Percentiles rank a stretch among this genome's conserved stretches.
phyloP scores from a whole-genome alignment of 2,797 vertebrate genomes.

The Leptatherina wallacei region DNA sequence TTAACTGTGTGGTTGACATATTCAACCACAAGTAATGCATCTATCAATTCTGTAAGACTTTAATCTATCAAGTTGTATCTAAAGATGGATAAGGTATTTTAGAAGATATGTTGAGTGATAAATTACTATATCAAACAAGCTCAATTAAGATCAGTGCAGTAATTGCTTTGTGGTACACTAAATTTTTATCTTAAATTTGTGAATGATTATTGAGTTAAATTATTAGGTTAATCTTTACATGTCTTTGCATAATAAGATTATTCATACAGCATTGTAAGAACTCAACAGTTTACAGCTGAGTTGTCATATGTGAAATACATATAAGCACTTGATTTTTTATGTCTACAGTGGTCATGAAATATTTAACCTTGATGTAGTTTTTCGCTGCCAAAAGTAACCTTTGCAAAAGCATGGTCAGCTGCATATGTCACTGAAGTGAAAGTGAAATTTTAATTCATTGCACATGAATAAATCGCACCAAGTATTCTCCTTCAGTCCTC shows the following conservation, averaged over 20 bases:
- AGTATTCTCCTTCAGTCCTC: slow-evolving; percentile 25
- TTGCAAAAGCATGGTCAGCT: neutral
- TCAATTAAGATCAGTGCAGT: slow-evolving; percentile 67
- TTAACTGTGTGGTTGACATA: slow-evolving; percentile 68
- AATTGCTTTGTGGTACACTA: slow-evolving; percentile 74
- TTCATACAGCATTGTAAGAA: neutral
- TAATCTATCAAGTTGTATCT: slow-evolving; percentile 45
- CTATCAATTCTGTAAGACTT: slow-evolving; percentile 58
- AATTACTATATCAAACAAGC: slow-evolving; percentile 70
- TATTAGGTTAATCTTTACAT: slow-evolving; percentile 70
- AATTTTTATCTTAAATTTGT: slow-evolving; percentile 41
- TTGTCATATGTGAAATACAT: neutral
- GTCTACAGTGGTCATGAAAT: no score
- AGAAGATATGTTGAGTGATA: slow-evolving; percentile 33
- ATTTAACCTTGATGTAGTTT: neutral
- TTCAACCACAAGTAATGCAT: slow-evolving; percentile 64
- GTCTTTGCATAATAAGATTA: slow-evolving; percentile 35
- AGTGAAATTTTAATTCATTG: slow-evolving; percentile 1
- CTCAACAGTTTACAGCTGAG: neutral
- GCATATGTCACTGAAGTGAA: slow-evolving; percentile 14
- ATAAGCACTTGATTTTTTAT: no score
- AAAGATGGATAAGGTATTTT: neutral
- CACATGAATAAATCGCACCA: slow-evolving; percentile 21
- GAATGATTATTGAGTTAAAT: slow-evolving; percentile 83
- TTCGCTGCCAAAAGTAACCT: neutral